Evolutionary conservation across 2,888 invertebrate genomes (phyloP), one percentile per base, ranked within the genome.

Genomic region (Eudemis profundana): DNA sequence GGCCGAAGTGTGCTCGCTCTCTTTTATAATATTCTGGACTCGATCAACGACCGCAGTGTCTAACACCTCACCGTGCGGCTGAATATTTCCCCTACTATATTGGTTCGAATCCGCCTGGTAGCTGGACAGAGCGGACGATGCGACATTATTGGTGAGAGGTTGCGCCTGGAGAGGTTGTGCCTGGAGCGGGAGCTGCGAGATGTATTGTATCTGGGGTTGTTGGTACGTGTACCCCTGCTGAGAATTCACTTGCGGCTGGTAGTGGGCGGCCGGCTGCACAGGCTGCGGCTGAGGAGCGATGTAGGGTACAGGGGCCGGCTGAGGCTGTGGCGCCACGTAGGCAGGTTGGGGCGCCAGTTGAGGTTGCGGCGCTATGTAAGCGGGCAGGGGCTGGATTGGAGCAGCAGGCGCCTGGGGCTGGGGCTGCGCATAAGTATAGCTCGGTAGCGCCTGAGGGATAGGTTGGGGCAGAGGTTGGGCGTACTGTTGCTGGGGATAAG

Each of bases 51-150:
- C 87, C 0, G 85, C 72, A 0, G 88, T 81, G 64, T 91, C 91
- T 1, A 91, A 78, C 4, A 81, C 87, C 2, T 85, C 87, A 23
- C 78, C 74, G 66, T 86, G 84, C 0, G 77, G 74, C 70, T 84
- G 82, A 1, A 72, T 71, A 50, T 76, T 78, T 2, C 73, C 64
- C 2, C 74, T 76, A 57, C 76, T 85, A 74, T 90, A 90, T 66
- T 84, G 87, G 62, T 84, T 81, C 0, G 83, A 83, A 67, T 90
- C 90, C 4, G 90, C 87, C 69, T 92, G 90, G 72, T 88, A 88
- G 62, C 88, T 88, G 1, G 87, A 84, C 15, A 83, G 63, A 0
- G 75, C 72, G 15, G 85, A 69, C 1, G 80, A 69, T 5, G 77
- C 65, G 7, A 72, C 69, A 19, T 72, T 71, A 38, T 66, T 74